Conservation (phyloP, 2,797 vertebrate species). For the Diplodus sargus region DNA sequence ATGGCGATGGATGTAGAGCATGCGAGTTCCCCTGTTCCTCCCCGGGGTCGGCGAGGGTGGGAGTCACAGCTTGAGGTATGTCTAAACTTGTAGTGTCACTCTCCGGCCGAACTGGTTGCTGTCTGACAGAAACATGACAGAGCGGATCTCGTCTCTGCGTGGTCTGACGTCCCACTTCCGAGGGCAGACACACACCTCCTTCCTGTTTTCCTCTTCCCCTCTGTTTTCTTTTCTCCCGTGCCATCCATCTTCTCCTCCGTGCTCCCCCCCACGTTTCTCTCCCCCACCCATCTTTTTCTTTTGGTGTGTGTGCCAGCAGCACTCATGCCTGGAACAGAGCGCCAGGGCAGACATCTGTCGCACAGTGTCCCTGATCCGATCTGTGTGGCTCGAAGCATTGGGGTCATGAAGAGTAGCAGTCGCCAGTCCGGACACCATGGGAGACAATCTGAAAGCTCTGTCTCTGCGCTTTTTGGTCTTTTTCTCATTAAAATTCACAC, state of each 20-base stretch:
- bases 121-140: conserved; percentile 77
- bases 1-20: conserved; percentile 40
- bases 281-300: conserved; percentile 15
- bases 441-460: conserved; percentile 51
- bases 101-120: conserved; percentile 74
- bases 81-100: conserved; percentile 71
- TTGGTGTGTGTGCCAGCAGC: conserved; percentile 74
- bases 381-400: conserved; percentile 72
- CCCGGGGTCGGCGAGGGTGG: conserved; percentile 61
- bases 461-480: conserved; percentile 31
- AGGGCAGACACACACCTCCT: conserved; percentile 17
- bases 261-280: conserved; percentile 26
- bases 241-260: conserved; percentile 41
- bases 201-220: conserved; percentile 9
- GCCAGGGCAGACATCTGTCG: conserved; percentile 81
- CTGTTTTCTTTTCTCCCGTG: conserved; percentile 18
- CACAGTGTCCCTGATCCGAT: conserved; percentile 80
- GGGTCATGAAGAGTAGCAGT: conserved; percentile 79
- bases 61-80: conserved; percentile 64
- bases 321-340: conserved; percentile 79
- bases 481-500: conserved; percentile 60
- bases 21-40: conserved; percentile 34
- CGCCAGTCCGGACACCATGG: conserved; percentile 55
- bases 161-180: conserved; percentile 51
- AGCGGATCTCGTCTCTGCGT: conserved; percentile 65